Evolutionary conservation across 2,888 invertebrate genomes (phyloP), one percentile per base, ranked within the genome.

Genomic region (Elysia crispata): DNA sequence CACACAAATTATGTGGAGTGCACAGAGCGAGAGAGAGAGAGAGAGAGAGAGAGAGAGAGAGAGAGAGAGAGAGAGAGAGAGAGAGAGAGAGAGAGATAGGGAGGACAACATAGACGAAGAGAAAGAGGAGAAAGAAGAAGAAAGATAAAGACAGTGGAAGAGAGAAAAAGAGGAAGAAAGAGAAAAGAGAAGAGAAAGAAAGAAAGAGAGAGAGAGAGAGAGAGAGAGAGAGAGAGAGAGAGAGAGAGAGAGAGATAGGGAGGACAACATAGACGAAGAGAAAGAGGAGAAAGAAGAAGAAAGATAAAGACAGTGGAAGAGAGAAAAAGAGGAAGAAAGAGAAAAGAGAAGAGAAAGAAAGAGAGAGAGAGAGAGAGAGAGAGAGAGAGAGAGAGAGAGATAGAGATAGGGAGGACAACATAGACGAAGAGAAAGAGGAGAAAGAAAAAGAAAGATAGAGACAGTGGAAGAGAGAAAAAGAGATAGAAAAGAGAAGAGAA

Each of bases 301-400:
- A 49, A 23, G 50, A 49, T n/a, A 72, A 23, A 49, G 18, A 25
- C 25, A n/a, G n/a, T 49, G 49, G 23, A 49, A 49, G 50, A 50
- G 72, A 41, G 60, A 60, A 31, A 60, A 31, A 75, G 62, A 75
- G 62, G 31, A 31, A 57, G 76, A 62, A 41, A 64, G 64, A 54
- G 76, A 23, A 30, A 23, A 30, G 57, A 25, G n/a, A 18, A 30
- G 20, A 18, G n/a, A 13, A 67, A 66, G 5, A 15, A 18, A 76
- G 64, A 76, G 76, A 76, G 28, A 66, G 41, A 33, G 41, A 76
- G 66, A 31, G 33, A 41, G 76, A 76, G 41, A 76, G 28, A 41
- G 64, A 76, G 66, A 20, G 28, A 73, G 28, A 73, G 54, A 54
- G 30, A 54, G 57, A 54, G 73, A 73, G 57, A 54, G 28, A 54